These are phyloP conservation scores for Dione juno DNA, from an alignment of 2,888 invertebrate genomes.

Conservation along the genomic window DNA sequence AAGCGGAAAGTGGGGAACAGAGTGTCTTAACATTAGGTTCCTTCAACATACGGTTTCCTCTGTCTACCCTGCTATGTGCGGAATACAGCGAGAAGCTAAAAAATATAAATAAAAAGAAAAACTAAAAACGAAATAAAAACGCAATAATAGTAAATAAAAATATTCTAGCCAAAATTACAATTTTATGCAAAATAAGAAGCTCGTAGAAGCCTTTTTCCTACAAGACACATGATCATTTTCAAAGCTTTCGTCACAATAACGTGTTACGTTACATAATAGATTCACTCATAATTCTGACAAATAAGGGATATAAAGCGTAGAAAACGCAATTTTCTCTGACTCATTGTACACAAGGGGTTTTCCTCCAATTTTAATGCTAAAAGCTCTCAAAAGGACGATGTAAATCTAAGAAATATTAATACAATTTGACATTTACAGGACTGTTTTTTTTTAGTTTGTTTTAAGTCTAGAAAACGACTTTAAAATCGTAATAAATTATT, in stretches of 20 bases:
- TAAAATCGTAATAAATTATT: no score
- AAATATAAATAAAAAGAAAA: no score
- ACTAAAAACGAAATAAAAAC: no score
- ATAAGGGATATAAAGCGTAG: background rate
- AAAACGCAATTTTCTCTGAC: conserved; percentile 16
- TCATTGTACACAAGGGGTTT: conserved; percentile 19
- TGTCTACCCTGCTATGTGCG: no score
- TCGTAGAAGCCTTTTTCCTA: background rate
- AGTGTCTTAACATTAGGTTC: no score
- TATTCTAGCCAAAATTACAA: no score
- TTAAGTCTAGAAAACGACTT: no score
- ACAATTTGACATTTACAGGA: background rate
- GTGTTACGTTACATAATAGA: background rate
- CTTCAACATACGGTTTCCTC: no score
- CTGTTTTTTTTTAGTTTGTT: no score
- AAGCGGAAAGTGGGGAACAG: no score
- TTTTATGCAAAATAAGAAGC: background rate
- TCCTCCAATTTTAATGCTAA: conserved; percentile 6
- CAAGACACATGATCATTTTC: background rate
- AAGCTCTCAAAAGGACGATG: background rate
- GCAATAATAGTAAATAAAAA: no score
- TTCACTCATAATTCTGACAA: conserved; percentile 12
- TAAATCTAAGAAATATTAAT: background rate
- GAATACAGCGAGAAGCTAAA: no score
- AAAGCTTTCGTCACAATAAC: background rate